Evolutionary conservation across 2,888 invertebrate genomes (phyloP), one percentile per base, ranked within the genome.

Genomic region (Ellobium chinense): DNA sequence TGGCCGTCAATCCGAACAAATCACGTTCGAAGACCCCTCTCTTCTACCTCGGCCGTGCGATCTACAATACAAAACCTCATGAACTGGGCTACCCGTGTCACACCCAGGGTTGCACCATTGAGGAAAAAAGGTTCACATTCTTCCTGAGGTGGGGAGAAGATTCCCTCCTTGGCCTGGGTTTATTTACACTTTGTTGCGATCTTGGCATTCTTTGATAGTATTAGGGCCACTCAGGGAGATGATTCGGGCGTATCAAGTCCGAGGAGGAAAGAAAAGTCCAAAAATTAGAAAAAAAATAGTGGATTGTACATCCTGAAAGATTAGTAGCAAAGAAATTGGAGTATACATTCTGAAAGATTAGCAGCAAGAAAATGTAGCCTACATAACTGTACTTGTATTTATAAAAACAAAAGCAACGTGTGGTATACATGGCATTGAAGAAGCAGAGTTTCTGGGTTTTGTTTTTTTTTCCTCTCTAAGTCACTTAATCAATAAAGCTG

Each of bases 141-240:
- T 54, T 69, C 21, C 69, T 69, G 29, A 46, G 31, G 21, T n/a
- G 54, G n/a, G n/a, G n/a, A n/a, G n/a, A 29, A 54, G 31, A 69
- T 21, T 9, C 29, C 24, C 31, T 54, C 1, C 29, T 69, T 29
- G 31, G 54, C 21, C 39, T 69, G 12, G 27, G 14, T 54, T 69
- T 69, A 54, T 69, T 69, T 69, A 54, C 46, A 31, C 21, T 54
- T 69, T 72, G 72, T 60, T n/a, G 36, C 24, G n/a, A 72, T 58
- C 14, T 29, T 60, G 2, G 72, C 21, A 58, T 60, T 72, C 60
- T n/a, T 37, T 1, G 24, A 12, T 12, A 21, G 37, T 37, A 18
- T 21, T 46, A 12, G 9, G 46, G 9, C 46, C 46, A 18, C 46
- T 46, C 9, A 7, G 46, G 46, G 46, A 18, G 18, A 46, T 12